Evolutionary conservation across 2,797 vertebrate species (phyloP), one percentile per base, ranked within the genome.

Genomic region (Hybognathus amarus): DNA sequence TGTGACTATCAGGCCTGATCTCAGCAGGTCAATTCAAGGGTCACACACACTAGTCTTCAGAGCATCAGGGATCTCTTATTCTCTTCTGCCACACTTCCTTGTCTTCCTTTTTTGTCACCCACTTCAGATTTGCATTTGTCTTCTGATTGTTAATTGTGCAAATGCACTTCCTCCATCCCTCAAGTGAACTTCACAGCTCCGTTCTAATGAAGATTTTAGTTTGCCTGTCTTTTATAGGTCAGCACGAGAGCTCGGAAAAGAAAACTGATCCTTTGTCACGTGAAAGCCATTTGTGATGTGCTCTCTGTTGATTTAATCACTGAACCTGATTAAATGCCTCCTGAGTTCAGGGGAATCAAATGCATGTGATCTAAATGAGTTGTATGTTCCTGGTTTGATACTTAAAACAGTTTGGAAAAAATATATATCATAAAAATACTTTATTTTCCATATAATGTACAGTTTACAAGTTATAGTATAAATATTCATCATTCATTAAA

Each of bases 131-230:
- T 81, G 54, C 38, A 71, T 71, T 54, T 27, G 24, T 20, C 66
- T 45, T 24, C 40, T 24, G 20, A 20, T 50, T 61, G 59, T 30
- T 75, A 24, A 66, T 9, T 61, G 11, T 11, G 22, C 24, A 20
- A 36, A 61, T 87, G 74, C 78, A 83, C 77, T 81, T 78, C 56
- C 30, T 66, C 27, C 38, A 18, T 77, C 20, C 38, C 11, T 68
- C 40, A 7, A 59, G 47, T 81, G 45, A 88, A 88, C 24, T 18
- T 50, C 63, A n/a, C 78, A 76, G 59, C 66, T 77, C 20, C 13
- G 17, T 45, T 83, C 63, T 68, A 83, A 68, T 5, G 2, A 76
- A 67, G n/a, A 42, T 22, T 67, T 75, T 54, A n/a, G 80, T 75
- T 52, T 54, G 42, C 52, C 42, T 54, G 42, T 52, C 42, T 40